Base-by-base conservation (phyloP, 1,140 invertebrate genomes). In the Trigoniulus corallinus region DNA sequence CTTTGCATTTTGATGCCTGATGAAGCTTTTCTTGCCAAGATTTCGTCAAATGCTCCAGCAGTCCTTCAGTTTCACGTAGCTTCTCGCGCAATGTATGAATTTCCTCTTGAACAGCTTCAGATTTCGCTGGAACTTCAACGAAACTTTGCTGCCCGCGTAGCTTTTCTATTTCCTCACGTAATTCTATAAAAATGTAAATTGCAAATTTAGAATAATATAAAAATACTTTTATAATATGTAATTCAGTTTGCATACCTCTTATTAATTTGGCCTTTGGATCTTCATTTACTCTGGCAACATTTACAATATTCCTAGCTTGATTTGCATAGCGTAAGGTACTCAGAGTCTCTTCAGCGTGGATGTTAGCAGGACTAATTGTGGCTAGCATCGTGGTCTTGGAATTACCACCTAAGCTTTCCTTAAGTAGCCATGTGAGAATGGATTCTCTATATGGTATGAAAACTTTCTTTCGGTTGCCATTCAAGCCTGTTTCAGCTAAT, bases 221-320 rank as follows among this genome's bases (percentile, higher is more conserved):
- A 53, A 48, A 50, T 10, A 20, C 2, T 47, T 57, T 51, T 52
- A n/a, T n/a, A n/a, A n/a, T n/a, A n/a, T n/a, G n/a, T n/a, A n/a
- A n/a, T n/a, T n/a, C n/a, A n/a, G n/a, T n/a, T n/a, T n/a, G n/a
- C n/a, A n/a, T n/a, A 65, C 66, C 54, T 62, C 70, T 63, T 60
- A 78, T 77, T 44, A 76, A 56, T 50, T 67, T 65, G 45, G 75
- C 80, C 56, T 82, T 79, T 0, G 82, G 80, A 65, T 83, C 80
- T 66, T 86, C 82, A 60, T 86, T 86, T 48, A 86, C 74, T 54
- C 76, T 72, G 15, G 82, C 78, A 48, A 77, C 74, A 65, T 87
- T 88, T 51, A 86, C 76, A 53, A 94, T 95, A 50, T 84, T 82
- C 60, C 91, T 79, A 0, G 89, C 89, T 53, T 74, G 54, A 60